Base-by-base conservation (phyloP, 37 sponge, comb jelly and placozoan genomes). In the Corticium candelabrum region DNA sequence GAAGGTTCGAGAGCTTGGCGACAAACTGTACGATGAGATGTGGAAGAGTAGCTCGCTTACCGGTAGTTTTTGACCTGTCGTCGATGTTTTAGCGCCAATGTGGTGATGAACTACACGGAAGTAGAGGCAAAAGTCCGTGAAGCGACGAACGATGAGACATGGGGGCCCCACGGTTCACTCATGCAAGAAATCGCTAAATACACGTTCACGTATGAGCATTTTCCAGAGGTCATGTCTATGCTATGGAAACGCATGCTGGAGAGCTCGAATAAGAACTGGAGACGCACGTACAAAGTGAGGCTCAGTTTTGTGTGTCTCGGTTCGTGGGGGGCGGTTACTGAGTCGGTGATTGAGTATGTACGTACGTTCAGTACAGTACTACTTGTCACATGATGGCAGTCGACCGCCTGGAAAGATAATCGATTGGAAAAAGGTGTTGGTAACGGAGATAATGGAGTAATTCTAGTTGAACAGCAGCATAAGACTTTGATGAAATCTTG, bases 231-330 rank as follows among this genome's bases (percentile, higher is more conserved):
- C 35, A 94, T 98, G 95, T 70, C 93, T 38, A 98, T 98, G 99
- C 84, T 98, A n/a, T 98, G 99, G 99, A 94, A 92, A 56, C 82
- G 99, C 41, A 94, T 98, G 99, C 89, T 98, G 40, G 95, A 98
- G 70, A 56, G 84, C 32, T 27, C 11, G 11, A 91, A 85, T 71
- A 98, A 88, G 87, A 91, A 92, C 78, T 98, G 99, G 99, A 80
- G 99, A 41, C 79, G 99, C 57, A 94, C 89, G 34, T 98, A 98
- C 70, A 98, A 98, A 87, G 97, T 96, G 2, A 29, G n/a, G 30
- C 35, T 21, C 21, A 50, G 62, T 27, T 50, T n/a, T n/a, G n/a
- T 21, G 62, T 50, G 15, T 11, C 62, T 50, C 11, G 62, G 11
- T 50, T 50, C 21, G 21, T 50, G 15, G 15, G 21, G 62, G 62